Base-by-base conservation (phyloP, 2,113 vertebrate species). In the Lagopus leucura region DNA sequence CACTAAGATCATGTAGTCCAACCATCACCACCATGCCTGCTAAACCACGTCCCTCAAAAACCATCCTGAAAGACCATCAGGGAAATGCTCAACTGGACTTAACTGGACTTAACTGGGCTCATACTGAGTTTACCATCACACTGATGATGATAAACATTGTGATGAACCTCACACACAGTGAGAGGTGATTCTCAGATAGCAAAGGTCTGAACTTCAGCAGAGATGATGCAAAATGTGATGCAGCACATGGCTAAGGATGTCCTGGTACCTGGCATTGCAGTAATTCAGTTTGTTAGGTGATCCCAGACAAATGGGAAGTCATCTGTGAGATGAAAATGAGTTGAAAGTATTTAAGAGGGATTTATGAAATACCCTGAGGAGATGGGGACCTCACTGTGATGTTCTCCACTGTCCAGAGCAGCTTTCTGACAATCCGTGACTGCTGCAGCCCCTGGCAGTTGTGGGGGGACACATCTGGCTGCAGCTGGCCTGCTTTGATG, bases 381-480 rank as follows among this genome's bases (percentile, higher is more conserved):
- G 1, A 40, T 0, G 13, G 27, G 48, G 27, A 60, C 78, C 57
- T 55, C 11, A 1, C 36, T 43, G 34, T 61, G 73, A 32, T 25
- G 1, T 2, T 1, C n/a, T 45, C 45, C 45, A 24, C 1, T 1
- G 40, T 27, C 22, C 55, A 7, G 61, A 69, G 65, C 47, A 40
- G 2, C 81, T 52, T 9, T 21, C 48, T 21, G 42, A 25, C 27
- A 38, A 74, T 8, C 80, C 11, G 2, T 52, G 88, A 85, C 67
- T 12, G 22, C 66, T 40, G 78, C 47, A 79, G 63, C 82, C 60
- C 73, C 85, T 28, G 42, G 38, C 86, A 84, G 86, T 64, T 90
- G 89, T 15, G 20, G 54, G 38, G 43, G 72, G 73, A 93, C 86
- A 67, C 94, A 67, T 76, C 73, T 93, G 88, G 40, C 67, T 66